Evolutionary conservation across 1,140 invertebrate genomes (phyloP).

Genomic region (Rhysida immarginata): DNA sequence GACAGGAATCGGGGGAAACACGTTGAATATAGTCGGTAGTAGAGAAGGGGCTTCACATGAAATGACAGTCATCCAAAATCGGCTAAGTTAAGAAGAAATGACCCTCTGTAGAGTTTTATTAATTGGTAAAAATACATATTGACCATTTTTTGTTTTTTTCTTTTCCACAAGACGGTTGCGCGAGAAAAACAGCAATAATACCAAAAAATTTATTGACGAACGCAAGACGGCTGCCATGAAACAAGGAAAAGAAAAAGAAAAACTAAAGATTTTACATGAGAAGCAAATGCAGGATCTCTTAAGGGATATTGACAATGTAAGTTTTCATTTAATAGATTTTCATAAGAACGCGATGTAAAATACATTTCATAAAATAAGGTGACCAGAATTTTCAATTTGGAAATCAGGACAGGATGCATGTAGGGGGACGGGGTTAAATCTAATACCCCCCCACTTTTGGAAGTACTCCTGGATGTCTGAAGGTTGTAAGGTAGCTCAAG

Average conservation of each 20-base stretch:
- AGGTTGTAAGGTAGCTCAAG: not conserved
- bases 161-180: slow-evolving; percentile 47
- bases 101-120: too few relatives aligned
- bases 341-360: not conserved
- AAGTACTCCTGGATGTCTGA: too few relatives aligned
- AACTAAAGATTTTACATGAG: slow-evolving; percentile 75
- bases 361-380: not conserved
- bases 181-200: slow-evolving; percentile 97
- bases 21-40: too few relatives aligned
- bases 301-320: slow-evolving; percentile 80
- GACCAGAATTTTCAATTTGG: not conserved
- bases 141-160: too few relatives aligned
- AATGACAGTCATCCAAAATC: too few relatives aligned
- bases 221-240: slow-evolving; percentile 70
- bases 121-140: too few relatives aligned
- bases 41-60: too few relatives aligned
- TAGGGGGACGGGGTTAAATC: too few relatives aligned
- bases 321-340: slow-evolving; percentile 17
- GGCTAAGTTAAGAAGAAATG: too few relatives aligned
- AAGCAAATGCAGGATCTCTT: slow-evolving; percentile 80
- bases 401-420: too few relatives aligned
- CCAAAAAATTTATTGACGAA: slow-evolving; percentile 97
- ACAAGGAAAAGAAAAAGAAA: slow-evolving; percentile 85
- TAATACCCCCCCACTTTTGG: too few relatives aligned
- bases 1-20: too few relatives aligned